Base-by-base conservation (phyloP, 2,888 invertebrate species). In the Camponotus fellah region DNA sequence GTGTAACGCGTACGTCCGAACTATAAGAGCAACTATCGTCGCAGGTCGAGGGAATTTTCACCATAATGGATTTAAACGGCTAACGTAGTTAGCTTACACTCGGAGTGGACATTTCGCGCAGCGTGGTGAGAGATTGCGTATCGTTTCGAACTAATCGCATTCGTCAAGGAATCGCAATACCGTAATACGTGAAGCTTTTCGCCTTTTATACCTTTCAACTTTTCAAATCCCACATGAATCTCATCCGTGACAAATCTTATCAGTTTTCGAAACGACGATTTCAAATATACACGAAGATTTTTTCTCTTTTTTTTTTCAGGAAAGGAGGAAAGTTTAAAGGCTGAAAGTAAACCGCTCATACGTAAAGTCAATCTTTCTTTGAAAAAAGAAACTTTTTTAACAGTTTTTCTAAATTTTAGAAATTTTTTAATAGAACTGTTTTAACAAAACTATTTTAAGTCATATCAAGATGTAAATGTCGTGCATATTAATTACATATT, bases 61-160 rank as follows among this genome's bases (percentile, higher is more conserved):
- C 40, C n/a, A 56, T 77, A 69, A 77, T 77, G 21, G 40, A 77
- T 56, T 77, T 77, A 66, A 76, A 76, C 76, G 53, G 37, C 40
- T 76, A 77, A 77, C 72, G 3, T 6, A 40, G 72, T 77, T 69
- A 69, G 34, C 26, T 71, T 26, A 71, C 26, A 34, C 72, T 71
- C 53, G 12, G 9, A 76, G 40, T 69, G 53, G 37, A 69, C 53
- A 26, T 37, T 68, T 68, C 21, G 10, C 26, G 69, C 26, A 76
- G 26, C 17, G 37, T 32, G 3, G n/a, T 34, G 69, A 77, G 40
- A 26, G 14, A 40, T 21, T 34, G 62, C 14, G 17, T 46, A 65
- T 75, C 43, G 64, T 17, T 40, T 40, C 14, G 3, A 26, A 32
- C 40, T 74, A 60, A 74, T 74, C n/a, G 58, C 40, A 32, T 60